These are phyloP conservation scores for Clarias macrocephalus DNA, from an alignment of 2,113 vertebrate genomes.

Conservation along the genomic window DNA sequence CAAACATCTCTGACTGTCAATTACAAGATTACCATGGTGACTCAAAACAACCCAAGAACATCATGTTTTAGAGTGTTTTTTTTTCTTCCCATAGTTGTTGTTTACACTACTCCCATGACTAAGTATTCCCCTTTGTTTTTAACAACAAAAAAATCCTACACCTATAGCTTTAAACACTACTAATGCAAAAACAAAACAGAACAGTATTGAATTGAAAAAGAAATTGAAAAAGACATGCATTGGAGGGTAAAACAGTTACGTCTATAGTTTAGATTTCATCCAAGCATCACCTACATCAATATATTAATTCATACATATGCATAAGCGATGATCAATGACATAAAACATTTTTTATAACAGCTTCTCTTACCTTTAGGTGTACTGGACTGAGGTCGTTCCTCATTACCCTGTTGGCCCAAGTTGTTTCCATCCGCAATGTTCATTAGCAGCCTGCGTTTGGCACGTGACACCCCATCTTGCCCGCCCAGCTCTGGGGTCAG, in stretches of 20 bases:
- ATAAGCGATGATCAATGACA: not conserved
- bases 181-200: not conserved
- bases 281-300: not conserved
- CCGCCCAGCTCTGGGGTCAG: constrained; percentile 61
- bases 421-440: constrained; percentile 48
- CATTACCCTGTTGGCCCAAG: not conserved
- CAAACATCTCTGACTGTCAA: not conserved
- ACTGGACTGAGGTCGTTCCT: constrained; percentile 40
- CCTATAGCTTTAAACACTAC: not conserved
- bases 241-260: not conserved
- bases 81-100: not conserved
- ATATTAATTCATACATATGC: not conserved
- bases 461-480: constrained; percentile 55
- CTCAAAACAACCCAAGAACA: not conserved
- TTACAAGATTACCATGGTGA: constrained; percentile 1
- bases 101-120: not conserved
- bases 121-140: not conserved
- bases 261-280: not conserved
- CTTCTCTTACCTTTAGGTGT: constrained; percentile 61
- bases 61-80: not conserved
- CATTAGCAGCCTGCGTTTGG: constrained; percentile 73
- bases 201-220: not conserved
- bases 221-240: not conserved
- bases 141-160: not conserved
- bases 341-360: not conserved